These are phyloP conservation scores for Botia almorhae DNA, from an alignment of 2,797 vertebrate genomes.

Conservation along the genomic window DNA sequence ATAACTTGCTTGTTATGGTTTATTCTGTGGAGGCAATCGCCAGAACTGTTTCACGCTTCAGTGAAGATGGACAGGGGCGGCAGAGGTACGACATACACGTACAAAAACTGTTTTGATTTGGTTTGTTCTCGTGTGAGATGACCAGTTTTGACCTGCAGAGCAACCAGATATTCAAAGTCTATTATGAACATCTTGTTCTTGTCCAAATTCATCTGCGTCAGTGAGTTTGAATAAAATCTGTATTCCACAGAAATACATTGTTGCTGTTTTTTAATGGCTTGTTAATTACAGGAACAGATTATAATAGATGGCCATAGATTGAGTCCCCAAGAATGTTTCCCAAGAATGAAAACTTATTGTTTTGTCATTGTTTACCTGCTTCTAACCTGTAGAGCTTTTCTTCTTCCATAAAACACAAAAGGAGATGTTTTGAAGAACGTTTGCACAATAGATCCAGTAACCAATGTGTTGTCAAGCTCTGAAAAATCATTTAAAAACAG, in stretches of 20 bases:
- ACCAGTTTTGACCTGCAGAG: constrained; percentile 22
- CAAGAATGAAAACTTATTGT: too few relatives aligned
- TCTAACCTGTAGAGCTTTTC: too few relatives aligned
- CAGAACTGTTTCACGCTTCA: constrained; percentile 32
- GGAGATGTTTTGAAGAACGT: too few relatives aligned
- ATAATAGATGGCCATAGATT: not conserved
- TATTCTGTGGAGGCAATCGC: constrained; percentile 52
- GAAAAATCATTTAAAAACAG: too few relatives aligned
- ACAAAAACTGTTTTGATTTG: constrained; percentile 17
- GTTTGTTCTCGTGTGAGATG: constrained; percentile 21
- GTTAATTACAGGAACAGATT: constrained; percentile 1
- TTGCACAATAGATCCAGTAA: too few relatives aligned
- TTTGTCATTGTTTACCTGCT: too few relatives aligned
- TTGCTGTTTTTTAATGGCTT: not conserved
- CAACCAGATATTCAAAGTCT: not conserved
- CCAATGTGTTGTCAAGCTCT: too few relatives aligned
- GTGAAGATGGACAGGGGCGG: too few relatives aligned
- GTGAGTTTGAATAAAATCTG: constrained; percentile 21
- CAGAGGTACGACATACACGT: too few relatives aligned
- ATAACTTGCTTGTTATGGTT: constrained; percentile 53
- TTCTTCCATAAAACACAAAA: too few relatives aligned
- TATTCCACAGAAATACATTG: not conserved
- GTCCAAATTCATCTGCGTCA: constrained; percentile 24
- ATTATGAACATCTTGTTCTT: constrained; percentile 7
- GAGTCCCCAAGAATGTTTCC: not conserved